Conservation (phyloP, 2,113 vertebrate genomes). For the Diphyllodes magnificus region DNA sequence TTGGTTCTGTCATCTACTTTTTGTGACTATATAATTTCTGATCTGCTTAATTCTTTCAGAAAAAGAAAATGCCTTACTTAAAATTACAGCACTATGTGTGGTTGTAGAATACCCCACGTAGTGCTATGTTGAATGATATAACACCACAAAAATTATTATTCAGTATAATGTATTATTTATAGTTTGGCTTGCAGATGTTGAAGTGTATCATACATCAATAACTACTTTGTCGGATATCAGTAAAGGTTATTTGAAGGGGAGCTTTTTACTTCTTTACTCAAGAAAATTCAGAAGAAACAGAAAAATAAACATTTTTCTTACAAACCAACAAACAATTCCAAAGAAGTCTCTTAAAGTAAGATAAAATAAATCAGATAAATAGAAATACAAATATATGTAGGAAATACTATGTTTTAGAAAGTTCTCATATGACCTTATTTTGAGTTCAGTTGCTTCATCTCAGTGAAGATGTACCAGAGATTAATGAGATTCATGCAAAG, state of each 20-base stretch:
- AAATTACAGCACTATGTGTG: background rate
- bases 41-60: background rate
- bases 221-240: background rate
- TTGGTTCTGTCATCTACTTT: background rate
- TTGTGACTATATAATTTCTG: background rate
- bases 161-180: background rate
- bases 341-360: background rate
- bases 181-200: background rate
- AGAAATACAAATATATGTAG: background rate
- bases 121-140: background rate
- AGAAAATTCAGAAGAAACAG: background rate
- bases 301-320: background rate
- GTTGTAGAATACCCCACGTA: background rate
- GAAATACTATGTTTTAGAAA: background rate
- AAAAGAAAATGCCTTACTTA: background rate
- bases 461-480: background rate
- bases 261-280: background rate
- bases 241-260: background rate
- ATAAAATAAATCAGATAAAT: background rate
- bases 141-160: background rate
- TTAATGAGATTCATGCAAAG: conserved; percentile 12
- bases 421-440: background rate
- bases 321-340: background rate
- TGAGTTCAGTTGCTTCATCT: background rate
- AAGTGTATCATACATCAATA: background rate